Evolutionary conservation across 2,888 invertebrate genomes (phyloP).

Genomic region (Andrena fulva): DNA sequence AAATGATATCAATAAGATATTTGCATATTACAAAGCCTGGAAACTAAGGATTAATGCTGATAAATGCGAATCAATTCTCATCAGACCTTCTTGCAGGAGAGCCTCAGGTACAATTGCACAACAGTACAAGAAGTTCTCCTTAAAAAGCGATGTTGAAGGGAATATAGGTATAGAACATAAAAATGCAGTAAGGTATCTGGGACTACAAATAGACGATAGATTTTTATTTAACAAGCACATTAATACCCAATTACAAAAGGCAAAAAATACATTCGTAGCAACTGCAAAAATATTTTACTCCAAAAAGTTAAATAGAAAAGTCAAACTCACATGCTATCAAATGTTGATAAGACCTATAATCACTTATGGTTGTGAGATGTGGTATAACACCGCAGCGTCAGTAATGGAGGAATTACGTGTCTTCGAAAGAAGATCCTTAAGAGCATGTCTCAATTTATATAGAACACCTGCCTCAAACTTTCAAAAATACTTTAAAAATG

Average conservation of each 20-base stretch:
- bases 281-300: background rate
- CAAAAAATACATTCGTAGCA: background rate
- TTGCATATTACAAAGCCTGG: slow-evolving; percentile 12
- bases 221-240: background rate
- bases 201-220: background rate
- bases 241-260: background rate
- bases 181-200: background rate
- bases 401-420: no score
- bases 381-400: no score
- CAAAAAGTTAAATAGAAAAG: background rate
- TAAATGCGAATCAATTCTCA: slow-evolving; percentile 60
- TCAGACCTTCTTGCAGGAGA: slow-evolving; percentile 6
- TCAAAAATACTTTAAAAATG: no score
- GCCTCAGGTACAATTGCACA: background rate
- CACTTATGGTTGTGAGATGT: no score
- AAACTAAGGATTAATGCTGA: slow-evolving; percentile 42
- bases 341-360: background rate
- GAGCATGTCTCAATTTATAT: no score
- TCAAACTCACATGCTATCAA: background rate
- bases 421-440: no score
- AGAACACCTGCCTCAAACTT: no score
- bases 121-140: background rate
- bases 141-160: background rate
- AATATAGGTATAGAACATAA: background rate
- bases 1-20: background rate